phyloP scores from a whole-genome alignment of 2,797 vertebrate genomes.

The Amphiprion clarkii region DNA sequence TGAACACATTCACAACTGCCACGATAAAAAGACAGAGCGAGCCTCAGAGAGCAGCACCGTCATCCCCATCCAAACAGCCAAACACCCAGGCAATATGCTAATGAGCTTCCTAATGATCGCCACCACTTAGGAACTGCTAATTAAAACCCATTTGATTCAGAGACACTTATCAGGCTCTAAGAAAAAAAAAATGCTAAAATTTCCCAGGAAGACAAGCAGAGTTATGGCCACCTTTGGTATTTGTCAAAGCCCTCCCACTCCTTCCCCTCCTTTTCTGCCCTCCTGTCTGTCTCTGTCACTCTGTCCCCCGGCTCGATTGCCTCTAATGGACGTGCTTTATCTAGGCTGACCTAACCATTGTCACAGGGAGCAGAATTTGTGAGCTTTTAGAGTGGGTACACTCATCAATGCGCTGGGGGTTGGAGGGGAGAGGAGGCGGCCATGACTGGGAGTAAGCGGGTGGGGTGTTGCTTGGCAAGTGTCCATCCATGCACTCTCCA shows the following conservation, averaged over 20 bases:
- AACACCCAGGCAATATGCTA: constrained; percentile 75
- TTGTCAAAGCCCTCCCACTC: constrained; percentile 70
- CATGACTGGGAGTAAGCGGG: constrained; percentile 53
- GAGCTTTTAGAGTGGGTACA: constrained; percentile 86
- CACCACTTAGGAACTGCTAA: constrained; percentile 78
- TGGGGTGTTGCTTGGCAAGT: constrained; percentile 77
- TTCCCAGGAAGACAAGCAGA: constrained; percentile 77
- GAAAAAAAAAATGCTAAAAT: constrained; percentile 67
- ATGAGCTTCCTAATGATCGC: constrained; percentile 79
- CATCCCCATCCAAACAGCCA: constrained; percentile 57
- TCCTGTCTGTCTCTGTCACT: constrained; percentile 74
- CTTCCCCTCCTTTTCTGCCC: constrained; percentile 57
- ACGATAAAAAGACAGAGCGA: constrained; percentile 47
- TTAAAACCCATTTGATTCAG: constrained; percentile 84
- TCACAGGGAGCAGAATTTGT: constrained; percentile 87
- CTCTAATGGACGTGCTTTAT: constrained; percentile 90
- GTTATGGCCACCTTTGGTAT: constrained; percentile 81
- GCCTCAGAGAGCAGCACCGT: constrained; percentile 57
- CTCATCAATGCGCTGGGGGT: constrained; percentile 66
- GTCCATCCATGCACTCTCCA: constrained; percentile 83
- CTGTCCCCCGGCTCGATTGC: constrained; percentile 72
- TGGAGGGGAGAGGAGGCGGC: constrained; percentile 16
- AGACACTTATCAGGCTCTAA: constrained; percentile 73
- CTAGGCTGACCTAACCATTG: constrained; percentile 88
- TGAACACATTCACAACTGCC: neutral